Base-by-base conservation (phyloP, 2,888 invertebrate genomes). In the Priocnemis perturbator region DNA sequence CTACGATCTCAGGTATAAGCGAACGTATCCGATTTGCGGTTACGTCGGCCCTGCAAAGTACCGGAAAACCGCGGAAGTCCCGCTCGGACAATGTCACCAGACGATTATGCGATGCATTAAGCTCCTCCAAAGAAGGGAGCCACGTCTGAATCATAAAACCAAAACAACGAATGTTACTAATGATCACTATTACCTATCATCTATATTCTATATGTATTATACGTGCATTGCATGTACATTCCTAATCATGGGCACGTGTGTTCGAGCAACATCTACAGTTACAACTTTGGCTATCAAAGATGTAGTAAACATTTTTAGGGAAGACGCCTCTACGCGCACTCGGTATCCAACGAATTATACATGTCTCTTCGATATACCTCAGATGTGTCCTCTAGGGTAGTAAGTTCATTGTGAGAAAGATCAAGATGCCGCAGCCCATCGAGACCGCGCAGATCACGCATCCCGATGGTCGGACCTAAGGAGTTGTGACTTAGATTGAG, bases 1-100 rank as follows among this genome's bases (percentile, higher is more conserved):
- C 92, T 0, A 95, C 95, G 57, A 96, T 90, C 83, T 95, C 95
- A 61, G 93, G 91, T 64, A 94, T 94, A 23, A 96, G 91, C 7
- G 92, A 91, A 61, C 92, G 91, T 74, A 96, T 96, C 83, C 92
- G 91, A 88, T 96, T 96, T 83, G 93, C 92, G 2, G 95, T 94
- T 55, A 96, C 90, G 88, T 96, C 95, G 2, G 95, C 96, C 87
- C 93, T 92, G 85, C 96, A 96, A 9, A 96, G 91, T 1, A 94
- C 93, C 0, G 96, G 96, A 72, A 96, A 90, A 0, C 96, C 96
- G 80, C 95, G 95, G 88, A 96, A 96, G 87, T 96, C 96, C 83
- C 93, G 93, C 72, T 95, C 94, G 79, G 96, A 90, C 56, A 92
- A 90, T 3, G 93, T 94, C 7, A 87, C 78, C 60, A 96, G 91